These are phyloP conservation scores for Cardinalis cardinalis DNA, from an alignment of 2,113 vertebrate species.

Conservation along the genomic window DNA sequence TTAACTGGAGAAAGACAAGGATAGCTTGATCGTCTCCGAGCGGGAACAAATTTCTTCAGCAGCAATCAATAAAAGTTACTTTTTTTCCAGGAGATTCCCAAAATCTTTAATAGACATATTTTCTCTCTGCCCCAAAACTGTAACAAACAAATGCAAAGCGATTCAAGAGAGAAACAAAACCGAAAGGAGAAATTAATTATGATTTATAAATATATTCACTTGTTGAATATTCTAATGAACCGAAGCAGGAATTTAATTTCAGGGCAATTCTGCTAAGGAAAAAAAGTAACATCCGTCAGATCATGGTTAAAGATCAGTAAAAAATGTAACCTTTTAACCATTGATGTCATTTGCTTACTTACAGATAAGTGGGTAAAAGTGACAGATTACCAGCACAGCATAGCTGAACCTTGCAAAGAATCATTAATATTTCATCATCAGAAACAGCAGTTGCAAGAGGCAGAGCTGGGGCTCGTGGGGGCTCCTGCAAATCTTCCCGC, in stretches of 20 bases:
- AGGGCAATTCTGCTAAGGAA: slow-evolving; percentile 1
- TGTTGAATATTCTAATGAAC: slow-evolving; percentile 62
- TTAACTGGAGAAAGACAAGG: background rate
- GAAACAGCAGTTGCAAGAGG: background rate
- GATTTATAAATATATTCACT: slow-evolving; percentile 67
- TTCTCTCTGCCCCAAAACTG: background rate
- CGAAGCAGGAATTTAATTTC: slow-evolving; percentile 62
- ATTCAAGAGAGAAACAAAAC: slow-evolving; percentile 45
- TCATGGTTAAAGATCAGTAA: background rate
- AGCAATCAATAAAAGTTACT: background rate
- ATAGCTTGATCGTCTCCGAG: background rate
- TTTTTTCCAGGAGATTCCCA: background rate
- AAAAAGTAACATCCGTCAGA: slow-evolving; percentile 15
- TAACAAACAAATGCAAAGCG: slow-evolving; percentile 37
- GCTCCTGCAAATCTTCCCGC: background rate
- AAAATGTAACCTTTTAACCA: slow-evolving; percentile 43
- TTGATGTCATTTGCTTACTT: slow-evolving; percentile 18
- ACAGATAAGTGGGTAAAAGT: background rate
- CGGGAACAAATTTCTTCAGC: background rate
- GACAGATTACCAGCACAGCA: background rate
- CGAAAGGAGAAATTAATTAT: slow-evolving; percentile 61
- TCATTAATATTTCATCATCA: background rate
- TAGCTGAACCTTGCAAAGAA: background rate
- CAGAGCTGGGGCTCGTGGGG: background rate
- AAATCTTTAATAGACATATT: background rate